Percentiles rank a stretch among this genome's conserved stretches.
Conservation (phyloP, 1,140 invertebrate genomes). For the Triops longicaudatus region DNA sequence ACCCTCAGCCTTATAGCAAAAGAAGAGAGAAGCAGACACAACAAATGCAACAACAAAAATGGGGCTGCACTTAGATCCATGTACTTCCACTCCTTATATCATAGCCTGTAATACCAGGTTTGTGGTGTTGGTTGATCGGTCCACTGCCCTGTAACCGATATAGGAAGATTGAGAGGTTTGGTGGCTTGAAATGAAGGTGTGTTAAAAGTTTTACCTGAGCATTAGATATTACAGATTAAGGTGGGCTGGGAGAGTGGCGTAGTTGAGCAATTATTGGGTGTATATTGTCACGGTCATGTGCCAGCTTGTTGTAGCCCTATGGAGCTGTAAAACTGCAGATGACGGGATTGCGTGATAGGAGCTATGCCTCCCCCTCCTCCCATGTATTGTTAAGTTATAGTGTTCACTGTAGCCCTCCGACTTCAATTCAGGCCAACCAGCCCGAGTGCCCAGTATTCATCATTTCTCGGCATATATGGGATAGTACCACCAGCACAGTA, state of each 20-base stretch:
- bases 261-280: constrained; percentile 15
- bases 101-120: too few species aligned
- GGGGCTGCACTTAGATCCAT: too few species aligned
- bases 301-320: neutral
- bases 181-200: constrained; percentile 4
- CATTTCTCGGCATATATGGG: too few species aligned
- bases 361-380: neutral
- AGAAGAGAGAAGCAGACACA: neutral
- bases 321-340: neutral
- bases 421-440: too few species aligned
- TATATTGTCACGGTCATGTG: constrained; percentile 4
- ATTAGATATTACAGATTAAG: neutral
- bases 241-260: neutral
- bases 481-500: neutral
- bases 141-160: too few species aligned
- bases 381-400: too few species aligned
- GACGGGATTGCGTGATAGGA: neutral
- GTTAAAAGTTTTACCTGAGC: neutral
- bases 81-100: too few species aligned
- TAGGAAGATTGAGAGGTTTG: neutral
- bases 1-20: neutral
- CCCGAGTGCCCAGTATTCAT: too few species aligned
- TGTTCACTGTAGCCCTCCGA: too few species aligned
- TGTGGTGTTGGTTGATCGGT: too few species aligned
- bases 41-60: too few species aligned